Evolutionary conservation across 2,888 invertebrate genomes (phyloP).

Genomic region (Patella pellucida): DNA sequence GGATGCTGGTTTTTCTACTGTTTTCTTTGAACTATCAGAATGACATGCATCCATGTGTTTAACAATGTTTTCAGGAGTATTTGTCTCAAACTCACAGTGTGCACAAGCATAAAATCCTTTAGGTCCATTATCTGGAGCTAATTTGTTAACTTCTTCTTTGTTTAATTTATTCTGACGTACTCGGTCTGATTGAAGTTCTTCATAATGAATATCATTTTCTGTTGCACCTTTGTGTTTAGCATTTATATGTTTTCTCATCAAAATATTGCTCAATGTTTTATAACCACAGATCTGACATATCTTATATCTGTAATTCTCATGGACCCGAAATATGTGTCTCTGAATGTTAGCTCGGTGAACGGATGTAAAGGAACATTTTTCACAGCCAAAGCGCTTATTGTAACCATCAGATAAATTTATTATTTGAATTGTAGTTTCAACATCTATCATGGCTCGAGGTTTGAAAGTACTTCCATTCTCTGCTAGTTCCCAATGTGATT

Average conservation of each 20-base stretch:
- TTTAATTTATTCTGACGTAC: conserved; percentile 6
- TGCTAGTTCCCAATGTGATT: neutral
- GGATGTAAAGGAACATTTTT: conserved; percentile 40
- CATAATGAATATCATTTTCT: conserved; percentile 14
- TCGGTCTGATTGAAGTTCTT: conserved; percentile 11
- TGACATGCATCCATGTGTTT: conserved; percentile 22
- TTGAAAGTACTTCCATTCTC: neutral
- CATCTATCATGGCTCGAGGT: conserved; percentile 27
- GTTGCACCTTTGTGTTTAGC: conserved; percentile 27
- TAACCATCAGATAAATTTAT: conserved; percentile 34
- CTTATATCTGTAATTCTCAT: conserved; percentile 41
- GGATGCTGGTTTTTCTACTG: neutral
- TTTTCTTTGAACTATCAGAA: neutral
- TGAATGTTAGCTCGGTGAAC: conserved; percentile 41
- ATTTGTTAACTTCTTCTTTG: neutral
- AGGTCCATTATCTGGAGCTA: neutral
- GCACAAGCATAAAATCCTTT: conserved; percentile 29
- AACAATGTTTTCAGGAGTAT: conserved; percentile 19
- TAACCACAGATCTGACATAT: conserved; percentile 37
- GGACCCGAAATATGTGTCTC: conserved; percentile 40
- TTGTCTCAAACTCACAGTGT: conserved; percentile 26
- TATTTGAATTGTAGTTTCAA: conserved; percentile 38
- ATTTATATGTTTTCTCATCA: conserved; percentile 35
- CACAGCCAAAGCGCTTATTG: conserved; percentile 38
- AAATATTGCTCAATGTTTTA: conserved; percentile 38